A percentile compares a stretch with the other conserved stretches of the same genome.
phyloP scores from a whole-genome alignment of 1,140 invertebrate genomes.

The Trichomalopsis sarcophagae region DNA sequence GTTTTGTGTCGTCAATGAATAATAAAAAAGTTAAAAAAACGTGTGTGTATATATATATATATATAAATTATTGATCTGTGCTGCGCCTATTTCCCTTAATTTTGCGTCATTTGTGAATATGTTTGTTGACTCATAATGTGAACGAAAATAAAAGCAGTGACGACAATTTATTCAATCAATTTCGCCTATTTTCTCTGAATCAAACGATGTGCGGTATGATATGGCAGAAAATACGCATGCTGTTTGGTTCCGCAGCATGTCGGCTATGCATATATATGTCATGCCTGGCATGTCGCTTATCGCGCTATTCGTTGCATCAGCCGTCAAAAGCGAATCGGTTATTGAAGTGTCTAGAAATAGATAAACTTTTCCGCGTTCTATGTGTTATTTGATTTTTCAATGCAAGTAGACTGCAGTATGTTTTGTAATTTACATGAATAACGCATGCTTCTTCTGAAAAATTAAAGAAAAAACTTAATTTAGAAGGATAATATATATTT shows the following conservation, averaged over 20 bases:
- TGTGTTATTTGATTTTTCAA: neutral
- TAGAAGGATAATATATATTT: too few species aligned
- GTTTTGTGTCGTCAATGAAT: constrained; percentile 43
- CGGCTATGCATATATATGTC: neutral
- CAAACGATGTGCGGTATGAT: neutral
- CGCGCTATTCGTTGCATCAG: constrained; percentile 11
- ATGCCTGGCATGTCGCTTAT: neutral
- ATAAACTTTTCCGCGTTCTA: neutral
- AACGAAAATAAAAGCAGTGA: too few species aligned
- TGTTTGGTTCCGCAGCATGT: neutral
- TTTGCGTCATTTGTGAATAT: too few species aligned
- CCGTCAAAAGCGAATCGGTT: neutral
- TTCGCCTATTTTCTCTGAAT: too few species aligned
- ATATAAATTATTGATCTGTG: neutral
- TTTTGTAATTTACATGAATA: too few species aligned
- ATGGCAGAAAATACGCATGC: neutral
- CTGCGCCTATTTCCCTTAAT: neutral
- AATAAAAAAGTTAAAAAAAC: constrained; percentile 45
- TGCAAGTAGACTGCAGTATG: neutral
- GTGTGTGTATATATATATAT: too few species aligned
- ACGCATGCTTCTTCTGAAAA: too few species aligned
- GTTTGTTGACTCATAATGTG: too few species aligned
- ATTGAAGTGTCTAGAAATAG: neutral
- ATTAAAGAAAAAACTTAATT: too few species aligned
- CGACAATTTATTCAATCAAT: too few species aligned